A percentile compares a stretch with the other conserved stretches of the same genome.
Evolutionary conservation across 2,797 vertebrate species (phyloP).

Genomic region (Esox lucius): DNA sequence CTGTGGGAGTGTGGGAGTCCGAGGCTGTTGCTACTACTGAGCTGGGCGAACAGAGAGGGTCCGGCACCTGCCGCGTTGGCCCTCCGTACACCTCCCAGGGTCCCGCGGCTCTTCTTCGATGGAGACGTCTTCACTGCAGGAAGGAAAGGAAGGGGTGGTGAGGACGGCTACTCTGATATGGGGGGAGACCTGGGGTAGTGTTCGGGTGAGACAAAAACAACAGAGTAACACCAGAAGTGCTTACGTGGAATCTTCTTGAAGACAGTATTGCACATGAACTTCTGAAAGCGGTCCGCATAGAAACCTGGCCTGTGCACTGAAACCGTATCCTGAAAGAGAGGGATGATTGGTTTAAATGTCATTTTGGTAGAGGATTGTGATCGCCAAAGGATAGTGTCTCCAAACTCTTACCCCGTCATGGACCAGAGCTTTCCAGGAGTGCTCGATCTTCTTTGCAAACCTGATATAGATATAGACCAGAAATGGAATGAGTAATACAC

Average conservation of each 20-base stretch:
- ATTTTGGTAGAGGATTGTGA: too few relatives aligned
- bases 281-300: conserved; percentile 93
- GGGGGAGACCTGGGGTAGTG: too few relatives aligned
- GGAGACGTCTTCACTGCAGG: conserved; percentile 84
- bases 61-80: conserved; percentile 46
- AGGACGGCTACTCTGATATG: background rate
- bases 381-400: background rate
- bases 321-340: conserved; percentile 83
- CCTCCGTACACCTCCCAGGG: conserved; percentile 67
- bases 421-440: conserved; percentile 95
- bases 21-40: conserved; percentile 35
- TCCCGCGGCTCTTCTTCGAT: conserved; percentile 85
- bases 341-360: background rate
- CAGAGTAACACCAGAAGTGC: conserved; percentile 40
- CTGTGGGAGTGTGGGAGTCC: conserved; percentile 38
- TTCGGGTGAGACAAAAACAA: too few relatives aligned
- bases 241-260: conserved; percentile 86
- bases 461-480: conserved; percentile 66
- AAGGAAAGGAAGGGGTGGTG: conserved; percentile 4
- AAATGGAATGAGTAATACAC: background rate
- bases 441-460: conserved; percentile 91
- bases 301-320: conserved; percentile 93
- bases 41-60: conserved; percentile 61
- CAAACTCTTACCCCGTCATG: conserved; percentile 86
- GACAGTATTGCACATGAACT: conserved; percentile 88